Conservation (phyloP, 2,888 invertebrate genomes). For the Drosophila mettleri region DNA sequence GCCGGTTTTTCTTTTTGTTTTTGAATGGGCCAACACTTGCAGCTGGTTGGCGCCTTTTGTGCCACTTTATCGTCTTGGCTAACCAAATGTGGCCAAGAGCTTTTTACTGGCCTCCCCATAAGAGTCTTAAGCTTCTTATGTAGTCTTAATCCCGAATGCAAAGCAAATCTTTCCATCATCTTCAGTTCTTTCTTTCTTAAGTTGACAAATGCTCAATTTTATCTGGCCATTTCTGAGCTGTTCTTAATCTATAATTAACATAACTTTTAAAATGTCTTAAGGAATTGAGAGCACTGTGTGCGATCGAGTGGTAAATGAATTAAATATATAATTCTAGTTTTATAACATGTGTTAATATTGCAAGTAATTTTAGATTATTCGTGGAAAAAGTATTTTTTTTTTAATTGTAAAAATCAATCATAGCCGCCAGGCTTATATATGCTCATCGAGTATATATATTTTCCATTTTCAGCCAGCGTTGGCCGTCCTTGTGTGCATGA, state of each 20-base stretch:
- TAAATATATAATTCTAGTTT: background rate
- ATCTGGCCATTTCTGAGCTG: background rate
- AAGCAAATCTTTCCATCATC: conserved; percentile 2
- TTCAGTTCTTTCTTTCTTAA: background rate
- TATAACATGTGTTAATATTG: no score
- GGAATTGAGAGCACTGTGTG: background rate
- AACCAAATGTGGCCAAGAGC: conserved; percentile 27
- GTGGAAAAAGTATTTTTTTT: no score
- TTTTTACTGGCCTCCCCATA: conserved; percentile 17
- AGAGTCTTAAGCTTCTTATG: background rate
- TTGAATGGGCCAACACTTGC: conserved; percentile 39
- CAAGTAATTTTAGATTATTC: no score
- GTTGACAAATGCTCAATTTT: background rate
- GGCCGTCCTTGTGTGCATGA: no score
- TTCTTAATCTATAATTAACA: background rate
- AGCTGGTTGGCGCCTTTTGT: conserved; percentile 48
- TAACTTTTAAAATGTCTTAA: background rate
- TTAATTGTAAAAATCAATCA: no score
- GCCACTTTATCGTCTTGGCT: conserved; percentile 38
- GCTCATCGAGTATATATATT: no score
- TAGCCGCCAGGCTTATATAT: no score
- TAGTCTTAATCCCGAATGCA: conserved; percentile 43
- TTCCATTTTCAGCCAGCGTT: no score
- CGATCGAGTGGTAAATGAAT: background rate
- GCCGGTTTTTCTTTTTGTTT: conserved; percentile 49